Base-by-base conservation (phyloP, 2,113 vertebrate species). In the Oryzias melastigma region DNA sequence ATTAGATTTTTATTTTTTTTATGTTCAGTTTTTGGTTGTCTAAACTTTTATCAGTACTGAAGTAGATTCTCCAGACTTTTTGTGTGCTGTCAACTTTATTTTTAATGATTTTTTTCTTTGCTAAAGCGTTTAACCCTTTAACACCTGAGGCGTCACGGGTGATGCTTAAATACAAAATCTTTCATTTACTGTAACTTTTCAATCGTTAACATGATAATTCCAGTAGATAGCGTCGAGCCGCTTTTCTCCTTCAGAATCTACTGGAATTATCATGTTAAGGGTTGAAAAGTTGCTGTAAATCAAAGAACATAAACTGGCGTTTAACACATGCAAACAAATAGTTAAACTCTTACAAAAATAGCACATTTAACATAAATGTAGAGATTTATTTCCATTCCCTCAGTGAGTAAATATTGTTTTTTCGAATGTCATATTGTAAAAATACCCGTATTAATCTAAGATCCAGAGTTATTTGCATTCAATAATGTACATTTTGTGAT, bases 401-500 rank as follows among this genome's bases (percentile, higher is more conserved):
- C 6, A 12, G 46, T 19, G 7, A 18, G n/a, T 47, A 35, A 12
- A 35, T 10, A 2, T 10, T 47, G 5, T 47, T n/a, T 12, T 46
- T 66, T 24, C 62, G 73, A 67, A 78, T 81, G 56, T 45, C 5
- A 14, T 54, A 13, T 45, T 46, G n/a, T 59, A 62, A 52, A 63
- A 25, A 19, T 19, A 52, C 2, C 12, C 46, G 8, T 35, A 29
- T 35, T 10, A 35, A 1, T 27, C 47, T 16, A 51, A 3, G 14
- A 25, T 8, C 62, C 46, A 47, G 52, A 17, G 44, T 65, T 62
- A 1, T 14, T 65, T 56, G 62, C 49, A 13, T 77, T 62, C 50
- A 14, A 24, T 59, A 71, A 72, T 58, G 50, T 82, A 62, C 50
- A 48, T 65, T 69, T 27, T 10, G 58, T 73, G 56, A 78, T 44